A percentile compares a stretch with the other conserved stretches of the same genome.
Conservation (phyloP, 2,797 vertebrate species). For the Otolemur crassicaudatus region DNA sequence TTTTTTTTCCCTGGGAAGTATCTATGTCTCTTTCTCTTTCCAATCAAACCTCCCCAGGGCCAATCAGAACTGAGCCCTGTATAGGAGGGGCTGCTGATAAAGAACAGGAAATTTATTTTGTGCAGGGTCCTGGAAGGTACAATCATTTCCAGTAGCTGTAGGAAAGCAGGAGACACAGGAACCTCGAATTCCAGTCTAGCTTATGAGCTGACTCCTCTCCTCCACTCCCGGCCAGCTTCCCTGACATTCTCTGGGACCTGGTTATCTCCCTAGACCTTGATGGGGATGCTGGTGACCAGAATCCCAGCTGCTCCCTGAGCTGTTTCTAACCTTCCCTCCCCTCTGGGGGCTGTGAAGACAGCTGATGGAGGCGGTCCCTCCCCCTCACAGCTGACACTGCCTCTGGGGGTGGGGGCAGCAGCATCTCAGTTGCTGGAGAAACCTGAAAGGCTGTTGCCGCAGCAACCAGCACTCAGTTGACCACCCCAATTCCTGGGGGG, state of each 20-base stretch:
- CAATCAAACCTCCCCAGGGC: background rate
- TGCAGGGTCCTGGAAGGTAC: background rate
- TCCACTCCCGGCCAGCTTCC: background rate
- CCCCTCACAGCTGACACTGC: slow-evolving; percentile 73
- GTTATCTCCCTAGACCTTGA: slow-evolving; percentile 18
- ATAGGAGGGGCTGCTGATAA: background rate
- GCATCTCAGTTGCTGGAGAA: slow-evolving; percentile 80
- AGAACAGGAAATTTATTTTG: background rate
- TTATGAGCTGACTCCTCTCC: background rate
- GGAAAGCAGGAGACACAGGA: background rate
- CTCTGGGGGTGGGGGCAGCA: slow-evolving; percentile 74
- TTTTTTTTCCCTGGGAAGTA: background rate
- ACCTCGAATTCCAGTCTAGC: background rate
- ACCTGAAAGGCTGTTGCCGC: slow-evolving; percentile 78
- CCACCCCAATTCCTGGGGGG: slow-evolving; percentile 61
- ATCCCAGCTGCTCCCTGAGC: slow-evolving; percentile 70
- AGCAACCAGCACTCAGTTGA: slow-evolving; percentile 77
- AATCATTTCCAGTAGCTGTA: background rate
- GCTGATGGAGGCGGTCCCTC: slow-evolving; percentile 59
- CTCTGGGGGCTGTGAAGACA: slow-evolving; percentile 47
- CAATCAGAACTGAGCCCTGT: background rate
- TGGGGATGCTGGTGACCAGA: slow-evolving; percentile 60
- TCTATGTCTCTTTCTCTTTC: background rate
- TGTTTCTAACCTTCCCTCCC: slow-evolving; percentile 70
- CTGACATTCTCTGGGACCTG: slow-evolving; percentile 5